Evolutionary conservation across 2,797 vertebrate genomes (phyloP), one percentile per base, ranked within the genome.

Genomic region (Microctenopoma stevenorrisi): DNA sequence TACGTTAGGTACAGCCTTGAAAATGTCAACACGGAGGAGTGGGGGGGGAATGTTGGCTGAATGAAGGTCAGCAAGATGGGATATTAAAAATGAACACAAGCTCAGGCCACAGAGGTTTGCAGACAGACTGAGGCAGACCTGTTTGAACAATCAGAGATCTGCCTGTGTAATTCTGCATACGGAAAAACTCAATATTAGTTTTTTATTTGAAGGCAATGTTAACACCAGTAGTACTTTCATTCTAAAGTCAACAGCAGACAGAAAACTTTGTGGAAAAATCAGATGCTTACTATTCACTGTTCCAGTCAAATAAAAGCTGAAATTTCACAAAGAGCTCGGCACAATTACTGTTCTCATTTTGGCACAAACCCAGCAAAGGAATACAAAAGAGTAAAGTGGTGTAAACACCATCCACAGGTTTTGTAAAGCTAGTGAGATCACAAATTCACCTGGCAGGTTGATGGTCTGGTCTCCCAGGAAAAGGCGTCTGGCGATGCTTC

Each of bases 401-500:
- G 1, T 30, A 52, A 52, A 33, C 38, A n/a, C 25, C 6, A 54
- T 14, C 22, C 5, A 11, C 2, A 48, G 3, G 37, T 42, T 5
- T 47, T n/a, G 56, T 42, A 28, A 42, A 35, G 6, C 0, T 46
- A 3, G 38, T 73, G 10, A 1, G 18, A 25, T 38, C 12, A 46
- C 51, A 40, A 47, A 58, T 30, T 89, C 91, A 98, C 98, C 95
- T 90, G 97, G 97, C 64, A 97, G 89, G 88, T 97, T 99, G 86
- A 99, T 97, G 42, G 97, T 99, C 79, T 99, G 98, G 90, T 99
- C 98, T 66, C 98, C 98, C 16, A 99, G 92, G 84, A 99, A 99
- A 22, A 99, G 95, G 56, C 98, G 95, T 12, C 98, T 93, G 78
- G 98, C 98, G 57, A 99, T 99, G 75, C 98, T 99, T 42, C 98